phyloP scores from a whole-genome alignment of 2,888 invertebrate species.

The Megastigmus dorsalis region DNA sequence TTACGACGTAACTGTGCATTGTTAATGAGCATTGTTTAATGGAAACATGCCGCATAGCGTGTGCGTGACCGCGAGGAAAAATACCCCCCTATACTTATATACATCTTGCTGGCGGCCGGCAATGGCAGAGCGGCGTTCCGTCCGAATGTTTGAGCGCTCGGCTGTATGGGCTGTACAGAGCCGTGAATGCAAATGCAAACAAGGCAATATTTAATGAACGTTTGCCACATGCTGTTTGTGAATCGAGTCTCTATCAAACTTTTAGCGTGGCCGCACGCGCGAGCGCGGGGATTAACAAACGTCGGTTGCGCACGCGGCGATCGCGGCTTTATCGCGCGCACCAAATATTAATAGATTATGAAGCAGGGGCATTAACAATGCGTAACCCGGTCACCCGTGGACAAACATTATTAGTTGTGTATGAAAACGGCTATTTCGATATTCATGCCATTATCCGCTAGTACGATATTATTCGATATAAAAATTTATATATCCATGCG shows the following conservation, averaged over 20 bases:
- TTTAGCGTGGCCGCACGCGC: background rate
- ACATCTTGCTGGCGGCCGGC: background rate
- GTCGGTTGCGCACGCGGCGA: too few species aligned
- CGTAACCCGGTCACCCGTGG: too few species aligned
- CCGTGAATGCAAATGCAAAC: constrained; percentile 43
- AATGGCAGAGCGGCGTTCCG: too few species aligned
- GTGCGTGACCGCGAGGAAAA: constrained; percentile 49
- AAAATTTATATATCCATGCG: too few species aligned
- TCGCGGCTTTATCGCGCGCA: too few species aligned
- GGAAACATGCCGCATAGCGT: constrained; percentile 28
- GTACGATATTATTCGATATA: too few species aligned
- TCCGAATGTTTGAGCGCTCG: constrained; percentile 35
- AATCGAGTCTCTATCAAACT: constrained; percentile 33
- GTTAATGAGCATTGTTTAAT: constrained; percentile 53
- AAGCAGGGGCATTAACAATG: too few species aligned
- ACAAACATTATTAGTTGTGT: too few species aligned
- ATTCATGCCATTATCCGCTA: too few species aligned
- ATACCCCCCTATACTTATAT: background rate
- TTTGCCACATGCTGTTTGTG: constrained; percentile 34
- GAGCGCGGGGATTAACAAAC: background rate
- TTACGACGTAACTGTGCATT: constrained; percentile 54
- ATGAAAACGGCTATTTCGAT: too few species aligned
- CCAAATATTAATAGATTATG: too few species aligned
- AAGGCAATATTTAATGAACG: constrained; percentile 40
- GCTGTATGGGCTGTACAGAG: background rate